Percentiles rank a stretch among this genome's conserved stretches.
phyloP scores from a whole-genome alignment of 1,140 invertebrate species.

The Drosophila triauraria region DNA sequence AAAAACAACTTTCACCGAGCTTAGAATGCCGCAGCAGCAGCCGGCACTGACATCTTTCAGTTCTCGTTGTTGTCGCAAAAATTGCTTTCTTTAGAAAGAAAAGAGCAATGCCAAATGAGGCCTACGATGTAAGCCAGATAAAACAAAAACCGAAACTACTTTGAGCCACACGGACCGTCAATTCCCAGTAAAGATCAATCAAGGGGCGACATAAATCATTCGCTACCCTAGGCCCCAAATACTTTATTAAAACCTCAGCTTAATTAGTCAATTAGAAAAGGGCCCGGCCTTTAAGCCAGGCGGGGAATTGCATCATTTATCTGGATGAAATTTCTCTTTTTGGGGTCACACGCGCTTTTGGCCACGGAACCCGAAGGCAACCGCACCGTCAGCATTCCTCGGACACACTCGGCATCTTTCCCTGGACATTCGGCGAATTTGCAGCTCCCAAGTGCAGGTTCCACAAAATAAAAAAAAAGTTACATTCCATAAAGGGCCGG shows the following conservation, averaged over 20 bases:
- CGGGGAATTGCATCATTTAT: conserved; percentile 74
- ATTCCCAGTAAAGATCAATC: conserved; percentile 33
- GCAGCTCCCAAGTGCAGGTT: conserved; percentile 52
- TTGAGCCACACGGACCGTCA: neutral
- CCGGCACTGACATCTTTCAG: conserved; percentile 65
- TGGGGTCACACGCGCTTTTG: conserved; percentile 67
- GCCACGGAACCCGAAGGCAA: conserved; percentile 36
- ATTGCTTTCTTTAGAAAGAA: conserved; percentile 62
- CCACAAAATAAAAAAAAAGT: neutral
- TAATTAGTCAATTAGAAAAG: conserved; percentile 68
- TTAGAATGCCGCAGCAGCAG: conserved; percentile 59
- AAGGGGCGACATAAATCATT: conserved; percentile 41
- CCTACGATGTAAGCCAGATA: conserved; percentile 61
- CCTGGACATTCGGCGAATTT: conserved; percentile 63
- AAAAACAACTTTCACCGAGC: conserved; percentile 82
- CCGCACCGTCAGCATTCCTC: conserved; percentile 37
- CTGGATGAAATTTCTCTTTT: conserved; percentile 73
- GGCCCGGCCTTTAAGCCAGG: conserved; percentile 12
- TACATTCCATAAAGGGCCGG: conserved; percentile 55
- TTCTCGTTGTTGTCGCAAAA: conserved; percentile 48
- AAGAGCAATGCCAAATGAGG: conserved; percentile 46
- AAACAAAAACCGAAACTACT: conserved; percentile 27
- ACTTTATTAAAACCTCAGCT: conserved; percentile 32
- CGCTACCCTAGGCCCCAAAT: conserved; percentile 36
- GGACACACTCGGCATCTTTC: conserved; percentile 54